Evolutionary conservation across 1,140 invertebrate genomes (phyloP).

Genomic region (Samia ricini): DNA sequence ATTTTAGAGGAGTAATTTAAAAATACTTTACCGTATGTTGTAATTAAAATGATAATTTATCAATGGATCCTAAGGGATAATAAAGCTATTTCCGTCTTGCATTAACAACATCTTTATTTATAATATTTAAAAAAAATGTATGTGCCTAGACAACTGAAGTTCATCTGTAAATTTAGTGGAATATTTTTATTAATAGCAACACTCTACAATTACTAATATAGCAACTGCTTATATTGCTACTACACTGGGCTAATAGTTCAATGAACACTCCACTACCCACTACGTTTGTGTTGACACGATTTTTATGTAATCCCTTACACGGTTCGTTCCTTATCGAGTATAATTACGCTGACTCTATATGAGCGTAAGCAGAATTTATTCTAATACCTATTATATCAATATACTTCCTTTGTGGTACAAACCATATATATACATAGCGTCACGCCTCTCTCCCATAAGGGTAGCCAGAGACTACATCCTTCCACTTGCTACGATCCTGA

Average conservation of each 20-base stretch:
- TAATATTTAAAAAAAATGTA: too few relatives aligned
- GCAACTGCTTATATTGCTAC: constrained; percentile 16
- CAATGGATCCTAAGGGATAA: too few relatives aligned
- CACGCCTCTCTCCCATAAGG: too few relatives aligned
- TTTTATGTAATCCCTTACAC: constrained; percentile 19
- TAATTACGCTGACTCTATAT: background rate
- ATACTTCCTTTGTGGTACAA: background rate
- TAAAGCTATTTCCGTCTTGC: too few relatives aligned
- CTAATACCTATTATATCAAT: background rate
- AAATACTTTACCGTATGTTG: too few relatives aligned
- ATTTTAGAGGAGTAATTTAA: too few relatives aligned
- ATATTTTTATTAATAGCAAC: background rate
- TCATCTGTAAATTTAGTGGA: background rate
- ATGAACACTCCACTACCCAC: constrained; percentile 30
- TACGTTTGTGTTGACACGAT: constrained; percentile 29
- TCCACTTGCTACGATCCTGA: too few relatives aligned
- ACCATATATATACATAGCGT: too few relatives aligned
- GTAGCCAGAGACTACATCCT: too few relatives aligned
- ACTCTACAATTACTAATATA: constrained; percentile 4
- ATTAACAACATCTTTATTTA: too few relatives aligned
- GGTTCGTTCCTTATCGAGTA: background rate
- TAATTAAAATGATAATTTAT: too few relatives aligned
- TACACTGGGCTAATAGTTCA: constrained; percentile 61
- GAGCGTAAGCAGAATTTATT: background rate
- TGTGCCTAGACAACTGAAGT: too few relatives aligned